Conservation (phyloP, 2,113 vertebrate genomes). For the Dolichallabes microphthalmus region DNA sequence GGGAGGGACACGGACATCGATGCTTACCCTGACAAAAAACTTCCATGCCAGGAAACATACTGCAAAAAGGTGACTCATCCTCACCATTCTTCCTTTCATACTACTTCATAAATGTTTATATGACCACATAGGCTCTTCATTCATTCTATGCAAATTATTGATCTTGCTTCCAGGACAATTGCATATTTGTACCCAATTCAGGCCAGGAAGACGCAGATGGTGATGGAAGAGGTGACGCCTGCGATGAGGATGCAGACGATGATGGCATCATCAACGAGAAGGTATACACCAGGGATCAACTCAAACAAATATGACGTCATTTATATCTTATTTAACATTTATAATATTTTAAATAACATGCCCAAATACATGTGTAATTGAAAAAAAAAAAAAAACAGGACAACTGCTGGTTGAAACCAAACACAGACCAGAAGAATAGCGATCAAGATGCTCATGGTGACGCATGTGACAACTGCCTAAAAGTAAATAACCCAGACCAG, state of each 20-base stretch:
- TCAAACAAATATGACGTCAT: background rate
- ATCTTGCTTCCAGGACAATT: constrained; percentile 84
- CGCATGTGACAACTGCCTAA: constrained; percentile 91
- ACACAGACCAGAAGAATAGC: constrained; percentile 88
- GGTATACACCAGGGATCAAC: constrained; percentile 60
- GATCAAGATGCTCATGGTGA: constrained; percentile 92
- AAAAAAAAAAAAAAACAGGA: constrained; percentile 72
- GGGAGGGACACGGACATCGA: constrained; percentile 95
- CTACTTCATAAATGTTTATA: background rate
- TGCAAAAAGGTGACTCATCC: constrained; percentile 81
- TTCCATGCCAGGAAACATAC: constrained; percentile 77
- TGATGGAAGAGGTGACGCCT: constrained; percentile 86
- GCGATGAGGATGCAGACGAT: constrained; percentile 90
- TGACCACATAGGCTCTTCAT: background rate
- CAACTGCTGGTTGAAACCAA: constrained; percentile 88
- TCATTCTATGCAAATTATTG: background rate
- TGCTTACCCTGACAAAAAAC: constrained; percentile 83
- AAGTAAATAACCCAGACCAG: constrained; percentile 85
- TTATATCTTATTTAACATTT: too few relatives aligned
- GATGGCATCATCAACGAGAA: constrained; percentile 87
- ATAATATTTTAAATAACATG: background rate
- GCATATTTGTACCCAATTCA: constrained; percentile 91
- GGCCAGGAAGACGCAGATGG: constrained; percentile 94
- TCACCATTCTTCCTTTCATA: background rate
- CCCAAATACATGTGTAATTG: background rate